A percentile compares a stretch with the other conserved stretches of the same genome.
Evolutionary conservation across 2,797 vertebrate species (phyloP).

Genomic region (Gambelia wislizenii): DNA sequence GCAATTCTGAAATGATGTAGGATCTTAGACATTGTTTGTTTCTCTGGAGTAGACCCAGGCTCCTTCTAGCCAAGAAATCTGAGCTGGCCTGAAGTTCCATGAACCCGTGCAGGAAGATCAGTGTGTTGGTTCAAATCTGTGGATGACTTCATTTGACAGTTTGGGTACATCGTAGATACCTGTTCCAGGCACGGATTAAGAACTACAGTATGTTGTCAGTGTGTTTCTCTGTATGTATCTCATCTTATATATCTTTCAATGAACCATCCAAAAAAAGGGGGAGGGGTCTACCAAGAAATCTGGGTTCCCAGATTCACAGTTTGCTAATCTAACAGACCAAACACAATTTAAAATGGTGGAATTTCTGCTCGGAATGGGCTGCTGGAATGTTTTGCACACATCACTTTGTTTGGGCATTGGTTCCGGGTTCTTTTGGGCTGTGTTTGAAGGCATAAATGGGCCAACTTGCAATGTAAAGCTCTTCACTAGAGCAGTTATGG

Average conservation of each 20-base stretch:
- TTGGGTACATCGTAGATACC: not conserved
- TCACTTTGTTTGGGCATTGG: slow-evolving; percentile 11
- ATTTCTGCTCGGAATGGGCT: not conserved
- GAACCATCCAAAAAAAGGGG: not conserved
- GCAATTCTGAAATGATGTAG: too few species aligned
- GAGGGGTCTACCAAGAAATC: not conserved
- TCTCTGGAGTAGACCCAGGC: not conserved
- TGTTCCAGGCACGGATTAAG: not conserved
- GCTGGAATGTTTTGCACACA: not conserved
- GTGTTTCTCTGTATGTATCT: not conserved
- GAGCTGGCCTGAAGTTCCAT: slow-evolving; percentile 14
- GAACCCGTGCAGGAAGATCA: not conserved
- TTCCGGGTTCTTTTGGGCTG: not conserved
- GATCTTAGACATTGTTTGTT: not conserved
- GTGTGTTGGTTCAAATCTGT: not conserved
- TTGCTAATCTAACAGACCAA: not conserved
- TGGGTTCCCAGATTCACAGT: not conserved
- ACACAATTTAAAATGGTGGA: not conserved
- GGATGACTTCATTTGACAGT: not conserved
- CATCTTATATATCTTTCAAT: not conserved
- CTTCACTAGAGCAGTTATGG: slow-evolving; percentile 51
- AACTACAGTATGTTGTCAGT: not conserved
- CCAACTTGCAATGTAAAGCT: slow-evolving; percentile 50
- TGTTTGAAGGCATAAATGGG: not conserved
- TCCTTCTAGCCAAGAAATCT: not conserved